Conservation (phyloP, 92 coral and sea anemone genomes). For the Palythoa grandiflora region DNA sequence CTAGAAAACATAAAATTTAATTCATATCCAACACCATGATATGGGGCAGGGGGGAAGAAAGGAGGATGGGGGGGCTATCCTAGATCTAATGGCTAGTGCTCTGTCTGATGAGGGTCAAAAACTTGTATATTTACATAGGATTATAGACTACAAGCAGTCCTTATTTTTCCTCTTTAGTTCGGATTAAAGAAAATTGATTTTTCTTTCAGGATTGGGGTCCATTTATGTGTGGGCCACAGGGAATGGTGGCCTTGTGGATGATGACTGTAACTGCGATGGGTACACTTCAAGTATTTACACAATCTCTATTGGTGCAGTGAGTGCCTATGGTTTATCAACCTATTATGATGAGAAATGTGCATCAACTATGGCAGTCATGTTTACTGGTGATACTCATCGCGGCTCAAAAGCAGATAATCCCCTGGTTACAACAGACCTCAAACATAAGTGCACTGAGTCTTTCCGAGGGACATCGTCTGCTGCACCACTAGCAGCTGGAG, state of each 20-base stretch:
- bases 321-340: constrained; percentile 94
- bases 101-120: too few relatives aligned
- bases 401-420: constrained; percentile 77
- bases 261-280: constrained; percentile 93
- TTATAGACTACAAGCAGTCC: too few relatives aligned
- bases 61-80: too few relatives aligned
- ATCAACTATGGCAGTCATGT: constrained; percentile 93
- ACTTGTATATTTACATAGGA: too few relatives aligned
- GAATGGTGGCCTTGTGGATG: constrained; percentile 94
- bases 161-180: neutral
- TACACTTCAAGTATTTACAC: constrained; percentile 94
- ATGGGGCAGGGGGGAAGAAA: too few relatives aligned
- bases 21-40: too few relatives aligned
- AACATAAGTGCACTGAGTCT: constrained; percentile 83
- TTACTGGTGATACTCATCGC: constrained; percentile 91
- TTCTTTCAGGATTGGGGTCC: constrained; percentile 77
- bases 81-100: too few relatives aligned
- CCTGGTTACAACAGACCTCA: constrained; percentile 90
- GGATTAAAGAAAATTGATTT: neutral
- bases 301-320: constrained; percentile 93
- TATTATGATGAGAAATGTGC: constrained; percentile 96
- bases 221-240: constrained; percentile 99
- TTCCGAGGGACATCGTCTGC: constrained; percentile 98
- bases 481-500: constrained; percentile 94
- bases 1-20: too few relatives aligned